Evolutionary conservation across 64 coral and sea anemone species (phyloP).

Genomic region (Dendronephthya gigantea): DNA sequence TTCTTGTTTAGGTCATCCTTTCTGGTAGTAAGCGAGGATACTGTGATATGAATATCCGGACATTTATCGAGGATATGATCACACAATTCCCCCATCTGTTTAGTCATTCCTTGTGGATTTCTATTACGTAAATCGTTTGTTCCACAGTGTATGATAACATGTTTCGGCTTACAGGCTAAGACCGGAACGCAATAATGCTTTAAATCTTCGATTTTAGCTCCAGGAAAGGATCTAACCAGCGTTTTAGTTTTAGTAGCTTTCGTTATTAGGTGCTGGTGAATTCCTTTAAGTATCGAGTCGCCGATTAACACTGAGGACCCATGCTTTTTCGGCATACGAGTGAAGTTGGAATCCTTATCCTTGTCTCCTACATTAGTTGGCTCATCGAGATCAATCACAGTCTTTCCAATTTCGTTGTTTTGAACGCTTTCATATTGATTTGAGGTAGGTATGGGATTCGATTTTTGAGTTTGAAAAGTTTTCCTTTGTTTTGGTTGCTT

Average conservation of each 20-base stretch:
- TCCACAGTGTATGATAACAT: constrained; percentile 34
- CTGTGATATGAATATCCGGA: not conserved
- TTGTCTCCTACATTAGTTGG: constrained; percentile 7
- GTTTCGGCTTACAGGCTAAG: constrained; percentile 13
- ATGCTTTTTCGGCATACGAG: constrained; percentile 17
- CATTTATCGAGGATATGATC: not conserved
- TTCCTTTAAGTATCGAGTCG: constrained; percentile 19
- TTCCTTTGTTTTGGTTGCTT: not conserved
- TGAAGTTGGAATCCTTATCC: constrained; percentile 21
- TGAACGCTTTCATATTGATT: not conserved
- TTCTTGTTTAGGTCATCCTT: too few relatives aligned
- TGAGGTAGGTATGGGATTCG: not conserved
- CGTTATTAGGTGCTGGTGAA: constrained; percentile 23
- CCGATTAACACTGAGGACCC: constrained; percentile 32
- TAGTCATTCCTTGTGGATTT: constrained; percentile 27
- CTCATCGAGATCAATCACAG: not conserved
- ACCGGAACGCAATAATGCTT: constrained; percentile 17
- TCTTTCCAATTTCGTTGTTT: not conserved
- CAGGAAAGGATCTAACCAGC: constrained; percentile 36
- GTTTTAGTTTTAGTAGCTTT: constrained; percentile 20
- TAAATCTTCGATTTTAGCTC: constrained; percentile 42
- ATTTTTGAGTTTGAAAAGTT: not conserved
- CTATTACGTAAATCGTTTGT: constrained; percentile 36
- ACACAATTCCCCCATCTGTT: constrained; percentile 24
- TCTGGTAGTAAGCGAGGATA: constrained; percentile 7